Conservation (phyloP, 2,113 vertebrate genomes). For the Thamnaconus septentrionalis region DNA sequence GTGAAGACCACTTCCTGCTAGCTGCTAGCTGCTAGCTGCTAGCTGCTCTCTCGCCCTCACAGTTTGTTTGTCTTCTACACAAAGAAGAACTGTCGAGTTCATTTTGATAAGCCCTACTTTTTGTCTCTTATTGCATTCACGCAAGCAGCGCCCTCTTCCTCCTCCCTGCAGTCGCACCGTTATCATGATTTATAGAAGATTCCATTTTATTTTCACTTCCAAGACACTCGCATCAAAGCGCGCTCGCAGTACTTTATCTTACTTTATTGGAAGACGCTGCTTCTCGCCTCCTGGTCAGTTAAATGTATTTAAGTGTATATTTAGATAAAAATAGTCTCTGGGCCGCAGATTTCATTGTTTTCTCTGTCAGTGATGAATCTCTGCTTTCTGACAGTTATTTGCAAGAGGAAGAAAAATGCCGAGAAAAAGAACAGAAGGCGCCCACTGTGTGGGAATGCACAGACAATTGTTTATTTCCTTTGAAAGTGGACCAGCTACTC, state of each 20-base stretch:
- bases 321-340: conserved; percentile 72
- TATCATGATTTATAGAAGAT: conserved; percentile 75
- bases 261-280: conserved; percentile 64
- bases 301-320: conserved; percentile 74
- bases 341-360: conserved; percentile 68
- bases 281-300: conserved; percentile 68
- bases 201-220: conserved; percentile 72
- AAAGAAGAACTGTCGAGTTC: conserved; percentile 48
- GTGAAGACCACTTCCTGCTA: too few species aligned
- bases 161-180: conserved; percentile 60
- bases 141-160: conserved; percentile 37
- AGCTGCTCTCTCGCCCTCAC: too few species aligned
- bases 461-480: neutral
- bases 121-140: conserved; percentile 64
- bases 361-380: conserved; percentile 75
- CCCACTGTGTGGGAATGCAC: too few species aligned
- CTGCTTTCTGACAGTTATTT: conserved; percentile 46
- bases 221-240: conserved; percentile 70
- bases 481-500: conserved; percentile 47
- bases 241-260: conserved; percentile 66
- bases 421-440: conserved; percentile 6
- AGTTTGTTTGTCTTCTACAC: neutral
- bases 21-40: too few species aligned
- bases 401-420: conserved; percentile 59
- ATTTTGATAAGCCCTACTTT: conserved; percentile 69